phyloP scores from a whole-genome alignment of 2,113 vertebrate genomes.

The Bubo scandiacus region DNA sequence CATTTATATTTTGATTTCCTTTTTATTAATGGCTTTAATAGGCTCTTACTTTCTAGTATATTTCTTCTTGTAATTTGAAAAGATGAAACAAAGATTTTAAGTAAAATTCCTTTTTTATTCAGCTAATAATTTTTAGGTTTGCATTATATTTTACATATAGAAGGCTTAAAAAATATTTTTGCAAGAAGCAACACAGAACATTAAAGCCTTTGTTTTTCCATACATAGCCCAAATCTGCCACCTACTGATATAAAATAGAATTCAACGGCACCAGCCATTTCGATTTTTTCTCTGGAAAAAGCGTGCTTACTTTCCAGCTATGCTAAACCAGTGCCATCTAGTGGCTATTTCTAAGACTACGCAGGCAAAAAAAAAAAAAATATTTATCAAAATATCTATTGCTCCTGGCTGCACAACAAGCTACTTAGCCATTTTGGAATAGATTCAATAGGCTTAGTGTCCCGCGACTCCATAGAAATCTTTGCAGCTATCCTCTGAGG shows the following conservation, averaged over 20 bases:
- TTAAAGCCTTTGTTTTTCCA: background rate
- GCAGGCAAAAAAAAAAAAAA: background rate
- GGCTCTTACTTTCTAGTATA: slow-evolving; percentile 52
- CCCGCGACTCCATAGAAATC: background rate
- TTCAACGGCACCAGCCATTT: background rate
- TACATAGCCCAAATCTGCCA: slow-evolving; percentile 76
- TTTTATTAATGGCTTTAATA: slow-evolving; percentile 62
- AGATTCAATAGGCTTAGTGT: slow-evolving; percentile 14
- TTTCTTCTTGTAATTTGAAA: slow-evolving; percentile 57
- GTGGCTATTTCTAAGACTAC: slow-evolving; percentile 9
- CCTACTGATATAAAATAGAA: slow-evolving; percentile 51
- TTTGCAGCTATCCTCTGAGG: slow-evolving; percentile 1
- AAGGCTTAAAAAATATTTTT: slow-evolving; percentile 63
- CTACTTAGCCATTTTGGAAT: slow-evolving; percentile 37
- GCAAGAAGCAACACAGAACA: background rate
- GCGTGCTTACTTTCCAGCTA: background rate
- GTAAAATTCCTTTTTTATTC: slow-evolving; percentile 51
- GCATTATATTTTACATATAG: background rate
- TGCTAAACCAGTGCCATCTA: slow-evolving; percentile 74
- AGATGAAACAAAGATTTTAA: slow-evolving; percentile 66
- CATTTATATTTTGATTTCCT: slow-evolving; percentile 68
- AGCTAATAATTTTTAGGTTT: slow-evolving; percentile 42
- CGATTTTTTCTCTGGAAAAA: background rate
- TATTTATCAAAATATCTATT: slow-evolving; percentile 30
- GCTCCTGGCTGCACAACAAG: slow-evolving; percentile 25